These are phyloP conservation scores for Thymallus thymallus DNA, from an alignment of 2,113 vertebrate species.

Conservation along the genomic window DNA sequence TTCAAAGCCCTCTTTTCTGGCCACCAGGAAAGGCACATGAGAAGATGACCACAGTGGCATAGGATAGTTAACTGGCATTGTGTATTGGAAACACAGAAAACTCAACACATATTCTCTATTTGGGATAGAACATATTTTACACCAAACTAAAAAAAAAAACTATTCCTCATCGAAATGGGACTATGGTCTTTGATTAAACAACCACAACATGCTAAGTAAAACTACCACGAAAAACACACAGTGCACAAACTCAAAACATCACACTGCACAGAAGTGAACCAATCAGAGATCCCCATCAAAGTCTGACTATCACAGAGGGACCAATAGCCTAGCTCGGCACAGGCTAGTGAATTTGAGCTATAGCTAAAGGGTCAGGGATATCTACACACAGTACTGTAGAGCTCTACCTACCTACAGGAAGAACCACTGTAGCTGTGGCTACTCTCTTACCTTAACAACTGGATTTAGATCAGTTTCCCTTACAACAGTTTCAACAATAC, in stretches of 20 bases:
- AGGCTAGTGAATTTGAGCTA: constrained; percentile 51
- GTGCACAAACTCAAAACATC: constrained; percentile 60
- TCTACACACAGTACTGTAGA: constrained; percentile 68
- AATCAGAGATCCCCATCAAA: constrained; percentile 65
- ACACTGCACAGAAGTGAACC: constrained; percentile 52
- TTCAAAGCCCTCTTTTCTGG: background rate
- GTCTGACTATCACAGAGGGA: constrained; percentile 42
- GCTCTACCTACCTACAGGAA: constrained; percentile 42
- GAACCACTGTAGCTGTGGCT: constrained; percentile 20
- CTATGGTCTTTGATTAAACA: constrained; percentile 36
- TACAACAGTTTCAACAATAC: background rate
- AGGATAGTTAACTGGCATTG: background rate
- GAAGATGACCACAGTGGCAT: background rate
- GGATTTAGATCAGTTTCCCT: constrained; percentile 21
- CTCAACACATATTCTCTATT: background rate
- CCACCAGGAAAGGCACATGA: background rate
- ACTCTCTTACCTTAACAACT: constrained; percentile 50
- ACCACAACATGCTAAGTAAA: constrained; percentile 60
- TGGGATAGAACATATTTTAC: background rate
- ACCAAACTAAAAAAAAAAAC: background rate
- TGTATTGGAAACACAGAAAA: background rate
- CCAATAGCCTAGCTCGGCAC: constrained; percentile 44
- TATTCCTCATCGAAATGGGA: constrained; percentile 36
- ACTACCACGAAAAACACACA: constrained; percentile 59
- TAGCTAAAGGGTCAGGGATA: constrained; percentile 55